Evolutionary conservation across 1,140 invertebrate genomes (phyloP).

Genomic region (Sesamia nonagrioides): DNA sequence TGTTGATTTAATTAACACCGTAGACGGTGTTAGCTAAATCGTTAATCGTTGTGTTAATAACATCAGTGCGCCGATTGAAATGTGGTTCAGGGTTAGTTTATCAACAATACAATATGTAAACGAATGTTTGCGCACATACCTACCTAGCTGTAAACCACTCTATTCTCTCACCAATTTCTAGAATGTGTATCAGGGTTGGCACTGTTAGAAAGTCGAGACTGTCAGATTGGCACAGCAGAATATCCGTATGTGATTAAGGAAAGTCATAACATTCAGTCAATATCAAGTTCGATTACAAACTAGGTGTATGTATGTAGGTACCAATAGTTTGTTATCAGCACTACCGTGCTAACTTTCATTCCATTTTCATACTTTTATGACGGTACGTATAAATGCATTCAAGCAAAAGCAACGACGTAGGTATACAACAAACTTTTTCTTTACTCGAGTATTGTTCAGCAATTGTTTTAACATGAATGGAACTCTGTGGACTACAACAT

Average conservation of each 20-base stretch:
- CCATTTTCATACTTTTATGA: constrained; percentile 26
- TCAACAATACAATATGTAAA: constrained; percentile 43
- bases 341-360: constrained; percentile 35
- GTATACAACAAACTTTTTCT: constrained; percentile 37
- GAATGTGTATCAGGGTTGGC: constrained; percentile 32
- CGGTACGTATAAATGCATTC: constrained; percentile 27
- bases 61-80: constrained; percentile 26
- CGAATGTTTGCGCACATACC: constrained; percentile 27
- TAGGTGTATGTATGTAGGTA: too few species aligned
- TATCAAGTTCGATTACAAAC: constrained; percentile 15
- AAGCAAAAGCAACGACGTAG: constrained; percentile 19
- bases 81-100: constrained; percentile 38
- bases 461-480: constrained; percentile 41
- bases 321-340: constrained; percentile 22
- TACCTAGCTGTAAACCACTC: neutral
- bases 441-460: constrained; percentile 25
- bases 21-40: neutral
- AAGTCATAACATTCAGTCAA: constrained; percentile 6
- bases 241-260: neutral
- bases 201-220: constrained; percentile 25
- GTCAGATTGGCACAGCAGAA: neutral
- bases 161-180: constrained; percentile 39
- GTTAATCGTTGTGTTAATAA: too few species aligned
- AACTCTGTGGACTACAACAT: constrained; percentile 25
- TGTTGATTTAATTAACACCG: constrained; percentile 43